Evolutionary conservation across 2,797 vertebrate genomes (phyloP), one percentile per base, ranked within the genome.

Genomic region (Chaunax sp.): DNA sequence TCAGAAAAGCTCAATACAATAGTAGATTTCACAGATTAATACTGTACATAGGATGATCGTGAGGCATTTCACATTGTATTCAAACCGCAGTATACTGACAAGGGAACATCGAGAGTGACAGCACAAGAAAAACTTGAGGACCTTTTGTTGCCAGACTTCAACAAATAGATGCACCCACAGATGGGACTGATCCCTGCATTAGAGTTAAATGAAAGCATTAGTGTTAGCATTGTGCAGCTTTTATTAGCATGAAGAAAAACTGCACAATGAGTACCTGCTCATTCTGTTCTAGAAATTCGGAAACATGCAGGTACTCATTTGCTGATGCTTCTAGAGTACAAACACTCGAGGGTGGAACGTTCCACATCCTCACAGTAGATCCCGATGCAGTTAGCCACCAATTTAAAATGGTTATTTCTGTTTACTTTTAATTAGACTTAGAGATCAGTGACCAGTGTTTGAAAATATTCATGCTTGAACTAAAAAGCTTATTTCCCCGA

Each of bases 151-250:
- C 25, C 40, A 47, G 26, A 58, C 18, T 20, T 40, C 5, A 19
- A 23, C 46, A 60, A 40, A 26, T 20, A 25, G 38, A 56, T 16
- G 13, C 28, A 44, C 58, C 47, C 26, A 22, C 2, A 12, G 45
- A 22, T 51, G 18, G 28, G 38, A 56, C 50, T 11, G 37, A 56
- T 56, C 25, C 55, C 67, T 65, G 61, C 67, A 70, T 61, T 46
- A 43, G 40, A 53, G 64, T 41, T 43, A 60, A 60, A 60, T 70
- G 13, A 50, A 60, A 30, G 28, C 28, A 30, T 30, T 30, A 30
- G 5, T 9, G 28, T 30, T n/a, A n/a, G n/a, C n/a, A n/a, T n/a
- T 60, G 69, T 43, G 25, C 20, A 43, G 35, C 7, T 6, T 28
- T 25, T 60, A 64, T 64, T 47, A 51, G 50, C 43, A 65, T 14